These are phyloP conservation scores for Gymnorhina tibicen DNA, from an alignment of 2,113 vertebrate species.

Conservation along the genomic window DNA sequence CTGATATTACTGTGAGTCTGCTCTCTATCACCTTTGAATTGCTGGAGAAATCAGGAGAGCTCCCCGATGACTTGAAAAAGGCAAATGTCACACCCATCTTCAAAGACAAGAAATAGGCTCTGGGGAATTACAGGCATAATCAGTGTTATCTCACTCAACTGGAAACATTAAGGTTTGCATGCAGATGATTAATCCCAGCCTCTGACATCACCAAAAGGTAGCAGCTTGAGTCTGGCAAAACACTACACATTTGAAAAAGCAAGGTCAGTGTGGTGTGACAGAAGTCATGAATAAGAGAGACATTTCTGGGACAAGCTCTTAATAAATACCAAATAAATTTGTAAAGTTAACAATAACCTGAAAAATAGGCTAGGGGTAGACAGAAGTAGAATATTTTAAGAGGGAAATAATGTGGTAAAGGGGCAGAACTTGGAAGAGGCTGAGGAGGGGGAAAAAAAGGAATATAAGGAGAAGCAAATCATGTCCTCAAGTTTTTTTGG, in stretches of 20 bases:
- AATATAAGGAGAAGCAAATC: background rate
- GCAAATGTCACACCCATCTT: background rate
- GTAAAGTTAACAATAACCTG: background rate
- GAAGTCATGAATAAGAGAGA: background rate
- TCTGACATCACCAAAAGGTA: background rate
- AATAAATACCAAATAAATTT: background rate
- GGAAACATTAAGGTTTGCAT: background rate
- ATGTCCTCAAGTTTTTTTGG: background rate
- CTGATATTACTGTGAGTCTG: background rate
- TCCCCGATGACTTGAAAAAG: background rate
- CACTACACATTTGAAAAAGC: background rate
- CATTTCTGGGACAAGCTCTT: background rate
- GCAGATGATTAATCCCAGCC: background rate
- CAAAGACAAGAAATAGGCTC: background rate
- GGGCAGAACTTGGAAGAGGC: background rate
- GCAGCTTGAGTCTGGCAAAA: background rate
- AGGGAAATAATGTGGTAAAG: background rate
- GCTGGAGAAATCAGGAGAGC: background rate
- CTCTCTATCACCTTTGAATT: background rate
- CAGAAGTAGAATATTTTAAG: background rate
- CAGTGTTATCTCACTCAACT: background rate
- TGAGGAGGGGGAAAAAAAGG: background rate
- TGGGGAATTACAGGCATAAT: background rate
- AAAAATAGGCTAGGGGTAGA: background rate
- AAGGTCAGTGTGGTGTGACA: background rate